Evolutionary conservation across 1,140 invertebrate genomes (phyloP), one percentile per base, ranked within the genome.

Genomic region (Formica exsecta): DNA sequence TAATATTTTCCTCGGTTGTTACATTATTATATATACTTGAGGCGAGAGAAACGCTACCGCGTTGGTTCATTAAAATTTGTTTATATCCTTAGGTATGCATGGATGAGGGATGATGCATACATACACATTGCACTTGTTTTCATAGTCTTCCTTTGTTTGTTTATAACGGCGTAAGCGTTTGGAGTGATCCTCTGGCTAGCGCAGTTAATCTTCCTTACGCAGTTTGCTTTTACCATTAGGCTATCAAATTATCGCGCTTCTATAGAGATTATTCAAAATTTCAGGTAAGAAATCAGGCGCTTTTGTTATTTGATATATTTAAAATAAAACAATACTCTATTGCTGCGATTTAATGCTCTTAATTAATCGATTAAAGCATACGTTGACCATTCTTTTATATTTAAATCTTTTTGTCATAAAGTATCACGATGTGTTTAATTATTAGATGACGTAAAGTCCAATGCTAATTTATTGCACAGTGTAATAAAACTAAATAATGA

Each of bases 241-340:
- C 87, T 89, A 92, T 92, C 89, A 91, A 92, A 93, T 93, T 92
- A 92, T 91, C 85, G 73, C 65, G 70, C 90, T 91, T 83, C 86
- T 88, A 76, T 86, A 64, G 61, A 88, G 66, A 93, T 91, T 92
- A 85, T 87, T n/a, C 59, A 87, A 80, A 84, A 73, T 76, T 76
- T 64, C 61, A 54, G 36, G 13, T 19, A 25, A 71, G 76, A 41
- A 62, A 25, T 48, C 48, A 73, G 29, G n/a, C 38, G 75, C 64
- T 74, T 68, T 44, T 13, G 29, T 59, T 29, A 66, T 19, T 41
- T n/a, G 32, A 13, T 11, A 68, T 8, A 48, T 54, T 25, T 2
- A 64, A 36, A 48, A 19, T 57, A 41, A 59, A 0, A 44, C 7
- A 7, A 19, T 8, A 29, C 7, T 5, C 16, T 22, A n/a, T 3